Base-by-base conservation (phyloP, 2,888 invertebrate species). In the Caenorhabditis sp. region DNA sequence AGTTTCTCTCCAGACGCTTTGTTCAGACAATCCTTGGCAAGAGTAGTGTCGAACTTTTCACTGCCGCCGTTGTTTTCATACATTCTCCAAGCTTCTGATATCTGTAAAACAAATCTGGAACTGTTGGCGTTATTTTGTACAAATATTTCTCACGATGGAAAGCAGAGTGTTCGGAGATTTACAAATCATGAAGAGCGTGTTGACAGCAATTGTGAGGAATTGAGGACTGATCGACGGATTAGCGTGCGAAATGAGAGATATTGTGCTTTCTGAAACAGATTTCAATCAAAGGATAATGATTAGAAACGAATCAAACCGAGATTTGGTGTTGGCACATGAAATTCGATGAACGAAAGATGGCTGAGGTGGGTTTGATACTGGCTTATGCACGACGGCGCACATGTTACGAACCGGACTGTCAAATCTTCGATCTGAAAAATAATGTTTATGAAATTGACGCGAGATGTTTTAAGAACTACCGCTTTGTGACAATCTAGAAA, bases 401-500 rank as follows among this genome's bases (percentile, higher is more conserved):
- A 45, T 13, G 76, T 76, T 7, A 76, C 76, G 35, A 76, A 76
- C 17, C 76, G 70, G 27, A 76, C 55, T 5, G 46, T 48, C 61
- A 76, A 39, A 22, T 65, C 65, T 17, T 52, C 32, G 8, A 76
- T 55, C 68, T 68, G n/a, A n/a, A 66, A 20, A 65, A n/a, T 9
- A 26, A 8, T 30, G 22, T 52, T 13, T 24, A 32, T n/a, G n/a
- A n/a, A n/a, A n/a, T n/a, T n/a, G n/a, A n/a, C n/a, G n/a, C n/a
- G n/a, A n/a, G n/a, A n/a, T n/a, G n/a, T n/a, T n/a, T n/a, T n/a
- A n/a, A n/a, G n/a, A n/a, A n/a, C 32, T 8, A 59, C 68, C 5
- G 37, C 56, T 65, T 65, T 76, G 59, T 53, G 32, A 2, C 71
- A 76, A 41, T 65, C 55, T 2, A 76, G 48, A 27, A 76, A 76